Evolutionary conservation across 2,797 vertebrate genomes (phyloP).

Genomic region (Myotis myotis): DNA sequence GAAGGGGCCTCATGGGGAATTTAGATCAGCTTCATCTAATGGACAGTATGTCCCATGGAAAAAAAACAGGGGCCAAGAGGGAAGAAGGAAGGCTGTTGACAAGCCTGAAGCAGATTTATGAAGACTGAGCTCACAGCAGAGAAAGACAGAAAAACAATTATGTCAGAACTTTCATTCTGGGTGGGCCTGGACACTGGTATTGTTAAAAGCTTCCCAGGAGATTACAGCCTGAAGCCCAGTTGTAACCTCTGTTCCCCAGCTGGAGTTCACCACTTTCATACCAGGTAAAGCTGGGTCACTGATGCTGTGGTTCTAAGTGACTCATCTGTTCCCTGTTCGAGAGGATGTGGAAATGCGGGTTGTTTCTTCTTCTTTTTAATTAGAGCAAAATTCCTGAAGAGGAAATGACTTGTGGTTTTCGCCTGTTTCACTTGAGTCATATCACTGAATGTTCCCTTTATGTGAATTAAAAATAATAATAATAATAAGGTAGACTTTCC

Average conservation of each 20-base stretch:
- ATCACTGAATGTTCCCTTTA: slow-evolving; percentile 13
- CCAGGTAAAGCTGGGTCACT: neutral
- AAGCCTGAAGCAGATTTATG: neutral
- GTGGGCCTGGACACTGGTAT: neutral
- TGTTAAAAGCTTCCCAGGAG: neutral
- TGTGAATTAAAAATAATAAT: neutral
- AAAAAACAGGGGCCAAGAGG: neutral
- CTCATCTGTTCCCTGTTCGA: neutral
- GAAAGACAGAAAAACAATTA: neutral
- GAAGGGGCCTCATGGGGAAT: neutral
- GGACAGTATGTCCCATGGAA: neutral
- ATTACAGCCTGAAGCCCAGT: neutral
- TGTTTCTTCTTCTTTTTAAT: slow-evolving; percentile 48
- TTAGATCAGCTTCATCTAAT: neutral
- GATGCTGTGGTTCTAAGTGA: neutral
- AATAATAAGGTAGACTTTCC: neutral
- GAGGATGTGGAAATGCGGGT: neutral
- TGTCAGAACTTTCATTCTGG: neutral
- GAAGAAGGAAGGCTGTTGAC: neutral
- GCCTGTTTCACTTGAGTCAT: neutral
- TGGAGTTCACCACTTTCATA: neutral
- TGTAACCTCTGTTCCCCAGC: neutral
- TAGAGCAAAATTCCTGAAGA: slow-evolving; percentile 42
- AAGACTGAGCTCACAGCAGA: neutral
- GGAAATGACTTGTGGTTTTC: slow-evolving; percentile 33